Evolutionary conservation across 2,797 vertebrate species (phyloP).

Genomic region (Scyliorhinus canicula): DNA sequence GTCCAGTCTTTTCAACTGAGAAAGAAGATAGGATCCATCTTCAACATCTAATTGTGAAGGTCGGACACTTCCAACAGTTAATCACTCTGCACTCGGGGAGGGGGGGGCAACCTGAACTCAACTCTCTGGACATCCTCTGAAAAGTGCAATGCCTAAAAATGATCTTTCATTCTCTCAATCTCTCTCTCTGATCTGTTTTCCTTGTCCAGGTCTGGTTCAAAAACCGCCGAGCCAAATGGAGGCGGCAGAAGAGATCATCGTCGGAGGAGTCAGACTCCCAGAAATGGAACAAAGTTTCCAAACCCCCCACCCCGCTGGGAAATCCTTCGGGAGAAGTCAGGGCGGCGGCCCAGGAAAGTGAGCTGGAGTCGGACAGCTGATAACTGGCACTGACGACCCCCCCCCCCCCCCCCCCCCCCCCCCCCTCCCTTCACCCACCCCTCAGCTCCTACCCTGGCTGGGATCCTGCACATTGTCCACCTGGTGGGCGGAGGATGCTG

Average conservation of each 20-base stretch:
- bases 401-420: conserved; percentile 25
- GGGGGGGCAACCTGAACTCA: neutral
- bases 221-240: conserved; percentile 95
- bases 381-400: conserved; percentile 43
- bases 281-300: conserved; percentile 84
- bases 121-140: neutral
- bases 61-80: neutral
- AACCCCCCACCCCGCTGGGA: conserved; percentile 57
- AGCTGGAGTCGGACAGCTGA: conserved; percentile 94
- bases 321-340: conserved; percentile 60
- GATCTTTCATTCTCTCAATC: neutral
- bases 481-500: conserved; percentile 60
- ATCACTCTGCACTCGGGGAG: neutral
- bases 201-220: conserved; percentile 86
- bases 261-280: conserved; percentile 89
- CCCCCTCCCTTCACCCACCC: conserved; percentile 43
- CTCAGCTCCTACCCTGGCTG: conserved; percentile 53
- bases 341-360: conserved; percentile 77
- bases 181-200: neutral
- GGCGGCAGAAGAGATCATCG: conserved; percentile 89
- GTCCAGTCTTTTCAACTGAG: neutral
- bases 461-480: conserved; percentile 66
- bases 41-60: neutral
- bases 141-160: neutral
- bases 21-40: neutral